Base-by-base conservation (phyloP, 2,888 invertebrate genomes). In the Drosophila conformis region DNA sequence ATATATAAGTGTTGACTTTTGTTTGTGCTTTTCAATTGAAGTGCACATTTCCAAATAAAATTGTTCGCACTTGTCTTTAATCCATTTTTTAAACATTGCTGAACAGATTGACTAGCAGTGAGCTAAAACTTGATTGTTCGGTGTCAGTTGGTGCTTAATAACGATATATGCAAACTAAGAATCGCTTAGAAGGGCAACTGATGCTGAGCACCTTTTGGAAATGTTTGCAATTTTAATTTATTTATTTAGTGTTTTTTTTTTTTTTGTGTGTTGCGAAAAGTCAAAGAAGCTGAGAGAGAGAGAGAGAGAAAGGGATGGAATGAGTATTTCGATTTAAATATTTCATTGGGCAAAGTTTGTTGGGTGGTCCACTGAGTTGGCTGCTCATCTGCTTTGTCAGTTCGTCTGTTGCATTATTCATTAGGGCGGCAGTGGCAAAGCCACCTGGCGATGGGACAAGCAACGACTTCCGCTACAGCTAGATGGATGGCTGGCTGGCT, bases 301-400 rank as follows among this genome's bases (percentile, higher is more conserved):
- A 53, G 10, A 53, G 33, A 21, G 21, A 21, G 46, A 46, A 15
- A 25, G 13, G 2, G n/a, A 18, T n/a, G 38, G 38, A n/a, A n/a
- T 27, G n/a, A 29, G 67, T 60, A 77, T 69, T 85, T 83, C 78
- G 73, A 77, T 84, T 88, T 89, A 84, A 85, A 85, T 85, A 89
- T 89, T 85, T 89, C 67, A 85, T 87, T 77, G 87, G 82, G 49
- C 69, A 81, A 83, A 89, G 62, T 86, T 79, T 81, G 56, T 80
- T 73, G 53, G 76, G 52, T 42, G 69, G 69, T 69, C 78, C 72
- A 70, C 68, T 73, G 46, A 46, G 46, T 46, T 46, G 68, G 70
- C 78, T 73, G 73, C 80, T 82, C 70, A 82, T 75, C 80, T 82
- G 82, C 64, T 75, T 69, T 64, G 72, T 69, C 65, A 73, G 75